Conservation (phyloP, 1,140 invertebrate species). For the Drosophila pseudoananassae region DNA sequence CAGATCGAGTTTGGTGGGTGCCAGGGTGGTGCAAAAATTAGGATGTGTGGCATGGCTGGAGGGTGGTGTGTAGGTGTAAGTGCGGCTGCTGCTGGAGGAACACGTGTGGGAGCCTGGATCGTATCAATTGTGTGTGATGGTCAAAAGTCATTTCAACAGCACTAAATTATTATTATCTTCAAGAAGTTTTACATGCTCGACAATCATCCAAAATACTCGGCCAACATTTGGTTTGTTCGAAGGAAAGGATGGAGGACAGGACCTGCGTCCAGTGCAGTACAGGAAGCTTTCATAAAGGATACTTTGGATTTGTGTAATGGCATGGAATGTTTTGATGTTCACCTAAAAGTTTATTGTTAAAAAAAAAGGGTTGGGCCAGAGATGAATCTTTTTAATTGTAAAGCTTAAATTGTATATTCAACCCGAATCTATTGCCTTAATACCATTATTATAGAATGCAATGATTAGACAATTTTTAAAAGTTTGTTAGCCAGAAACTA, state of each 20-base stretch:
- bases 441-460: constrained; percentile 26
- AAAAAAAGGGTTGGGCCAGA: constrained; percentile 7
- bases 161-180: constrained; percentile 84
- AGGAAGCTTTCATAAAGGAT: constrained; percentile 63
- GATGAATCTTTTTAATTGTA: not conserved
- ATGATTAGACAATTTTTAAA: constrained; percentile 21
- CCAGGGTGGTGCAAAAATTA: not conserved
- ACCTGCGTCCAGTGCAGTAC: constrained; percentile 6
- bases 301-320: constrained; percentile 73
- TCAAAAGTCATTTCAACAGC: constrained; percentile 84
- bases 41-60: not conserved
- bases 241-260: not conserved
- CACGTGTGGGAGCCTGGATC: constrained; percentile 62
- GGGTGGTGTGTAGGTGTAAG: constrained; percentile 1
- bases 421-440: not conserved
- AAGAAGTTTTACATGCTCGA: constrained; percentile 83
- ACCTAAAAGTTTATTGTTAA: constrained; percentile 43
- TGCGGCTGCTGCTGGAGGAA: constrained; percentile 12
- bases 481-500: constrained; percentile 15
- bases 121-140: constrained; percentile 84
- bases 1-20: constrained; percentile 11
- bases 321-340: constrained; percentile 77
- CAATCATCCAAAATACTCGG: constrained; percentile 70
- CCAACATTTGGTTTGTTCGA: constrained; percentile 7
- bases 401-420: not conserved